phyloP scores from a whole-genome alignment of 2,113 vertebrate species.

The Bombycilla garrulus region DNA sequence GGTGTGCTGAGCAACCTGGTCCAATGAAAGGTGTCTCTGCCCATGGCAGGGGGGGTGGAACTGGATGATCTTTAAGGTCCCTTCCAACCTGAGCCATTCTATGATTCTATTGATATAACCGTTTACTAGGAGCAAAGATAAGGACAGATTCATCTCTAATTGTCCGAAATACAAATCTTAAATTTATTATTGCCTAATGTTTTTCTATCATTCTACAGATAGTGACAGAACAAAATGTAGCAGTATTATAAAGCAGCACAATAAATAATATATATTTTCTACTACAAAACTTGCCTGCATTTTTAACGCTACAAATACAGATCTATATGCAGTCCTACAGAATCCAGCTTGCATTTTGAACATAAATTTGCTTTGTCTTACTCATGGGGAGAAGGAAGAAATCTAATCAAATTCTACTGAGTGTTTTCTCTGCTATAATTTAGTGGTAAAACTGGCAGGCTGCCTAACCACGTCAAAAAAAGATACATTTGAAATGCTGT shows the following conservation, averaged over 20 bases:
- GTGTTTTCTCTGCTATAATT: constrained; percentile 67
- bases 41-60: background rate
- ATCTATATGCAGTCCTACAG: background rate
- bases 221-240: background rate
- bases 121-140: background rate
- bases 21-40: background rate
- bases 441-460: constrained; percentile 65
- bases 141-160: background rate
- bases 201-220: background rate
- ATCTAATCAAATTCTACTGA: constrained; percentile 65
- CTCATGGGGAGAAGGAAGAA: constrained; percentile 35
- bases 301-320: constrained; percentile 33
- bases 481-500: constrained; percentile 62
- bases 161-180: background rate
- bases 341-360: constrained; percentile 21
- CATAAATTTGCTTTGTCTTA: constrained; percentile 39
- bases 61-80: background rate
- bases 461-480: constrained; percentile 62
- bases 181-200: background rate
- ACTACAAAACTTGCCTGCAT: background rate
- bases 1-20: background rate
- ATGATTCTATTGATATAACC: background rate
- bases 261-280: constrained; percentile 17
- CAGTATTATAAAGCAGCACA: background rate
- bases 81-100: background rate